Conservation (phyloP, 2,888 invertebrate species). For the Mythimna lalbum region DNA sequence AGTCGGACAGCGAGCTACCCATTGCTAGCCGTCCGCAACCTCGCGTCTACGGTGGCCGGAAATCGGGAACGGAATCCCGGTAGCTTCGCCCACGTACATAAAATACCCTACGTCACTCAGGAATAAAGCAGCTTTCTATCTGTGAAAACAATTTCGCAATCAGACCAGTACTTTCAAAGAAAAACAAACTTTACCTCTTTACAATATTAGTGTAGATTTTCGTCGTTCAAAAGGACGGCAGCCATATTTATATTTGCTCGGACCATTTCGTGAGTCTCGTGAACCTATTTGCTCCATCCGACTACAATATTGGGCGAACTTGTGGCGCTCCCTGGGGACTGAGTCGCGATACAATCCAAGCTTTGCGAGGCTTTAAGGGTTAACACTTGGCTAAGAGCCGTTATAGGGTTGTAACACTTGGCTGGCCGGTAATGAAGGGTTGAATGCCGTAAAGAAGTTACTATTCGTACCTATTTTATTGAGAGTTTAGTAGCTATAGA, state of each 20-base stretch:
- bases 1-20: too few relatives aligned
- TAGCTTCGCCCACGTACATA: too few relatives aligned
- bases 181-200: too few relatives aligned
- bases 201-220: not conserved
- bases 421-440: constrained; percentile 18
- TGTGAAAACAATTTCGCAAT: too few relatives aligned
- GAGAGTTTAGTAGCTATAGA: not conserved
- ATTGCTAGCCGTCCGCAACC: too few relatives aligned
- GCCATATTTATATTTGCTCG: constrained; percentile 31
- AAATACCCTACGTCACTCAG: too few relatives aligned
- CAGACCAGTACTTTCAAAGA: too few relatives aligned
- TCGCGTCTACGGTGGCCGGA: too few relatives aligned
- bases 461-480: not conserved
- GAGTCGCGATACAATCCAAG: constrained; percentile 28
- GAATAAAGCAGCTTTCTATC: too few relatives aligned
- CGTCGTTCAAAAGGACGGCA: not conserved
- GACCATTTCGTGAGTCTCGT: constrained; percentile 30
- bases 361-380: constrained; percentile 33
- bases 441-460: constrained; percentile 3
- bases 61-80: too few relatives aligned
- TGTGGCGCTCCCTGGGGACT: constrained; percentile 30
- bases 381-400: constrained; percentile 35
- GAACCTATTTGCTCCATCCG: constrained; percentile 20
- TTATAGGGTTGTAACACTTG: constrained; percentile 40
- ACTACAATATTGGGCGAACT: constrained; percentile 33